Percentiles rank a stretch among this genome's conserved stretches.
Evolutionary conservation across 1,140 invertebrate species (phyloP).

Genomic region (Heliconius eleuchia): DNA sequence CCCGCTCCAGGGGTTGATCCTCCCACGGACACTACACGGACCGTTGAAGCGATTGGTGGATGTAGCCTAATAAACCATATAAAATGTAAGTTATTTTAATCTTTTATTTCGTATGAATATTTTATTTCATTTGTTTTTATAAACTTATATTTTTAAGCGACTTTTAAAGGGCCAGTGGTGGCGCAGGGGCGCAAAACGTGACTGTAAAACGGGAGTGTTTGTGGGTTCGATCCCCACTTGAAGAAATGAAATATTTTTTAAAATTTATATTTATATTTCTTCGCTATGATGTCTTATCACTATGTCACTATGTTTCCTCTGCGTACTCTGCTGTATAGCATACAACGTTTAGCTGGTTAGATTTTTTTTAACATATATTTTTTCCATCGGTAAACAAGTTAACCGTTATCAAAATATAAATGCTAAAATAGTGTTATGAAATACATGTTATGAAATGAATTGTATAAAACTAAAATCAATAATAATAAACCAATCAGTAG

Average conservation of each 20-base stretch:
- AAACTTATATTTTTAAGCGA: no score
- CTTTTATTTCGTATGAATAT: no score
- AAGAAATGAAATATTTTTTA: neutral
- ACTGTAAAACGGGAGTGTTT: neutral
- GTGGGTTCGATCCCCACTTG: neutral
- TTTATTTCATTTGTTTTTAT: no score
- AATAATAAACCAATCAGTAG: neutral
- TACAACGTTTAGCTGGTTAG: no score
- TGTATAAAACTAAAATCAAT: neutral
- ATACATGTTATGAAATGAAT: neutral
- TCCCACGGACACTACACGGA: conserved; percentile 83
- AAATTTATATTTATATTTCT: no score
- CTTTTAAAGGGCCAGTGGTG: neutral
- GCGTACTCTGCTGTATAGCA: no score
- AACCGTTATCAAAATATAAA: no score
- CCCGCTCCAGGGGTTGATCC: conserved; percentile 79
- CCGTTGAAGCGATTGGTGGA: conserved; percentile 86
- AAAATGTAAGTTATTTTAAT: no score
- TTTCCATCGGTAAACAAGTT: no score
- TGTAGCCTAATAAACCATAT: conserved; percentile 76
- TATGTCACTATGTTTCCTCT: no score
- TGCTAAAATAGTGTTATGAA: neutral
- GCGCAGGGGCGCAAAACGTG: neutral
- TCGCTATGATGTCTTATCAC: no score
- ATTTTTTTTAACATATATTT: no score